Evolutionary conservation across 2,888 invertebrate species (phyloP).

Genomic region (Nomada ruficornis): DNA sequence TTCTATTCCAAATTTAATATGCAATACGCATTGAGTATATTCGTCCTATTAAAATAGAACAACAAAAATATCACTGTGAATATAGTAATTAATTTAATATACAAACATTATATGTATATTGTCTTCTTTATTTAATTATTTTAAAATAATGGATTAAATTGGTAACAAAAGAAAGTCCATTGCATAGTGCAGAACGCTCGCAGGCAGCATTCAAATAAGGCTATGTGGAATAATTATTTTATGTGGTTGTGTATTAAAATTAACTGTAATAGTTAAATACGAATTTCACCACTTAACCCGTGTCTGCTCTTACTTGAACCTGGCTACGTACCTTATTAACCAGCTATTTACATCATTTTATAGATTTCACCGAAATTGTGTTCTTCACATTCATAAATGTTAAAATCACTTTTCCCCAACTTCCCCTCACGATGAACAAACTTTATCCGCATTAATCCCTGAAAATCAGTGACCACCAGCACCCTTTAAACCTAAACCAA

Average conservation of each 20-base stretch:
- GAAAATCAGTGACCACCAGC: no score
- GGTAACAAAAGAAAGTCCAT: neutral
- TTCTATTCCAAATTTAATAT: no score
- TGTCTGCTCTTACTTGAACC: conserved; percentile 35
- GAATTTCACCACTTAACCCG: conserved; percentile 35
- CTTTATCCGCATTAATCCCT: no score
- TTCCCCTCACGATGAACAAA: neutral
- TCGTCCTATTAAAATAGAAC: no score
- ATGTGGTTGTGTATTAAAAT: conserved; percentile 43
- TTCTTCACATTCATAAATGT: neutral
- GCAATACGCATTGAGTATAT: no score
- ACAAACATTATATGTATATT: no score
- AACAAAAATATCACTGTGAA: no score
- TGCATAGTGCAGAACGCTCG: neutral
- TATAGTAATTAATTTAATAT: no score
- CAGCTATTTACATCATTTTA: conserved; percentile 8
- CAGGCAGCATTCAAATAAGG: conserved; percentile 35
- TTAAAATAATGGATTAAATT: no score
- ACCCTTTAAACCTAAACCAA: no score
- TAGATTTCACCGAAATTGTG: conserved; percentile 15
- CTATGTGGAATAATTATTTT: conserved; percentile 42
- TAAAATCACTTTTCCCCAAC: neutral
- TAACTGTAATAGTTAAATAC: conserved; percentile 35
- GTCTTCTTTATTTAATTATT: no score
- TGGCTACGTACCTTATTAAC: conserved; percentile 40